A percentile compares a stretch with the other conserved stretches of the same genome.
Evolutionary conservation across 2,888 invertebrate genomes (phyloP).

Genomic region (Malachius bipustulatus): DNA sequence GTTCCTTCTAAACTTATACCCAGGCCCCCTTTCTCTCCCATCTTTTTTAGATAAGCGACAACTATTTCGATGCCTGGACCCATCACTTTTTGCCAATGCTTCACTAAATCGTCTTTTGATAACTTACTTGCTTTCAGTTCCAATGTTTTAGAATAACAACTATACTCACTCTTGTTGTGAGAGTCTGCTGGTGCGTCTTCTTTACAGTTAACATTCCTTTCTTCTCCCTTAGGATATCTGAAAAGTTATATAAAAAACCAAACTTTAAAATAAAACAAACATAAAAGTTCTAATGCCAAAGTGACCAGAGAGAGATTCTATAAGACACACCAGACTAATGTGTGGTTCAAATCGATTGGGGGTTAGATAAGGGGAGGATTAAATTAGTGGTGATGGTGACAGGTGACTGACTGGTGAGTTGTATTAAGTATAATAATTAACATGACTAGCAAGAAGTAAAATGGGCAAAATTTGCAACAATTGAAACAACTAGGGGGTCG

Average conservation of each 20-base stretch:
- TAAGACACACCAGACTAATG: background rate
- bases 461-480: slow-evolving; percentile 18
- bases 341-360: background rate
- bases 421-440: slow-evolving; percentile 21
- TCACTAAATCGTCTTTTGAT: slow-evolving; percentile 54
- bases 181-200: slow-evolving; percentile 17
- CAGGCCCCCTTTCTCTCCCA: slow-evolving; percentile 82
- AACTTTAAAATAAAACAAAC: no score
- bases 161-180: slow-evolving; percentile 8
- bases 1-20: slow-evolving; percentile 97
- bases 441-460: slow-evolving; percentile 11
- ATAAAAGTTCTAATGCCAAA: no score
- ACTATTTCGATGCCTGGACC: slow-evolving; percentile 65
- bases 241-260: slow-evolving; percentile 32
- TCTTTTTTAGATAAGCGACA: slow-evolving; percentile 73
- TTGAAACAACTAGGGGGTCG: slow-evolving; percentile 24
- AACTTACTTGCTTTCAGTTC: background rate
- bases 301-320: background rate
- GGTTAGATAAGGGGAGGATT: no score
- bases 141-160: slow-evolving; percentile 21
- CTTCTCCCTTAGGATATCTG: slow-evolving; percentile 36
- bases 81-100: slow-evolving; percentile 74
- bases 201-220: slow-evolving; percentile 29
- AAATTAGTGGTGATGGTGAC: no score
- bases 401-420: no score